These are phyloP conservation scores for Ecdyonurus torrentis DNA, from an alignment of 2,888 invertebrate genomes.

Conservation along the genomic window DNA sequence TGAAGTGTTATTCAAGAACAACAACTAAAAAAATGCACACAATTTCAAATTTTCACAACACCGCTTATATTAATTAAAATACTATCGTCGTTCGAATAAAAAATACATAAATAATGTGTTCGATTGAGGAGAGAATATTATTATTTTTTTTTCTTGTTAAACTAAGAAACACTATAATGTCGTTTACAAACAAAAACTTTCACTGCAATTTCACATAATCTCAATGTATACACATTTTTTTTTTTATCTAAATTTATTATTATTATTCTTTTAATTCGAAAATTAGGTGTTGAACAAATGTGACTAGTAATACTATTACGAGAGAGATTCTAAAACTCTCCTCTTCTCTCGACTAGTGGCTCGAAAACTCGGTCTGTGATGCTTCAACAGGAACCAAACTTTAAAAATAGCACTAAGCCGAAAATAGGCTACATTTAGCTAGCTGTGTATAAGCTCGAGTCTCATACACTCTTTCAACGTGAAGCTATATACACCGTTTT, in stretches of 20 bases:
- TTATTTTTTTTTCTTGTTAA: too few relatives aligned
- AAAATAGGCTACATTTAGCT: slow-evolving; percentile 1
- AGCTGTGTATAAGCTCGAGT: too few relatives aligned
- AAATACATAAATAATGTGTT: too few relatives aligned
- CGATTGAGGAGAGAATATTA: too few relatives aligned
- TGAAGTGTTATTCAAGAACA: not conserved
- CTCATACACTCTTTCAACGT: too few relatives aligned
- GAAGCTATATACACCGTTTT: too few relatives aligned
- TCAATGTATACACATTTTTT: not conserved
- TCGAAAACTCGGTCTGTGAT: not conserved
- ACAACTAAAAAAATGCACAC: not conserved
- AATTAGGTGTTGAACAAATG: not conserved
- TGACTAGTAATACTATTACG: not conserved
- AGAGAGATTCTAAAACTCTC: not conserved
- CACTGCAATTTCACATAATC: too few relatives aligned
- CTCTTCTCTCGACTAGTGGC: not conserved
- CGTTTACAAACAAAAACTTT: too few relatives aligned
- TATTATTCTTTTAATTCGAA: not conserved
- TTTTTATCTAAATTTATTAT: not conserved
- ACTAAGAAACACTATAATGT: too few relatives aligned
- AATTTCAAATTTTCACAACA: not conserved
- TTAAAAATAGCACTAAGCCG: not conserved
- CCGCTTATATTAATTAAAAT: too few relatives aligned
- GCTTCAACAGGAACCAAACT: not conserved
- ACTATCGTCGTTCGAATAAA: too few relatives aligned